Percentiles rank a stretch among this genome's conserved stretches.
phyloP scores from a whole-genome alignment of 2,888 invertebrate genomes.

The Heteromyza rotundicornis region DNA sequence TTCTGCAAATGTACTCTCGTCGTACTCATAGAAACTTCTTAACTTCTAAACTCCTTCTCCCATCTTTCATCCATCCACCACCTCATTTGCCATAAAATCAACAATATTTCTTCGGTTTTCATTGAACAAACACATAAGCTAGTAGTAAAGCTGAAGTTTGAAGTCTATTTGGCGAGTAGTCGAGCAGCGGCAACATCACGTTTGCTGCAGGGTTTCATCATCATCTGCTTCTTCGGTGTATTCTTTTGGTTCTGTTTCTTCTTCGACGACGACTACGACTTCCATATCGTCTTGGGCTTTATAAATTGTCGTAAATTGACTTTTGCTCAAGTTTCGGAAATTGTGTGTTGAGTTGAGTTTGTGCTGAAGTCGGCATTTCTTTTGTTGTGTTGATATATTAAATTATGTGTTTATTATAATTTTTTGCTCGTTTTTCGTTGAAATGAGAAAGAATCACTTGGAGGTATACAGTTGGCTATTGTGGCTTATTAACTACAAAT shows the following conservation, averaged over 20 bases:
- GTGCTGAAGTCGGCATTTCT: neutral
- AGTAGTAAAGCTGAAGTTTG: too few species aligned
- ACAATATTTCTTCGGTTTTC: neutral
- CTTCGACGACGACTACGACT: too few species aligned
- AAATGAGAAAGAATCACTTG: too few species aligned
- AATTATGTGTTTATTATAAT: neutral
- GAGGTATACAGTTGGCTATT: too few species aligned
- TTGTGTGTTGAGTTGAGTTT: too few species aligned
- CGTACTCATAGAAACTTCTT: neutral
- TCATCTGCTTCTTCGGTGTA: too few species aligned
- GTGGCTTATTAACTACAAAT: too few species aligned
- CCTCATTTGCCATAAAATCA: neutral
- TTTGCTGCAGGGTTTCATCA: neutral
- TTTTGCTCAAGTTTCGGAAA: neutral
- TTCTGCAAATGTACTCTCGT: neutral
- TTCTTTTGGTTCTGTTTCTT: too few species aligned
- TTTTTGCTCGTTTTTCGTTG: neutral
- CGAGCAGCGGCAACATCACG: neutral
- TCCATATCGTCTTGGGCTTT: too few species aligned
- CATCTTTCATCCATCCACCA: neutral
- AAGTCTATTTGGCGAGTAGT: too few species aligned
- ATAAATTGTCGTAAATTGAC: neutral
- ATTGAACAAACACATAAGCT: neutral
- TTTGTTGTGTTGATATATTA: neutral
- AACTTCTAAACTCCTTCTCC: neutral